These are phyloP conservation scores for Sarcophaga caerulescens DNA, from an alignment of 2,888 invertebrate species.

Conservation along the genomic window DNA sequence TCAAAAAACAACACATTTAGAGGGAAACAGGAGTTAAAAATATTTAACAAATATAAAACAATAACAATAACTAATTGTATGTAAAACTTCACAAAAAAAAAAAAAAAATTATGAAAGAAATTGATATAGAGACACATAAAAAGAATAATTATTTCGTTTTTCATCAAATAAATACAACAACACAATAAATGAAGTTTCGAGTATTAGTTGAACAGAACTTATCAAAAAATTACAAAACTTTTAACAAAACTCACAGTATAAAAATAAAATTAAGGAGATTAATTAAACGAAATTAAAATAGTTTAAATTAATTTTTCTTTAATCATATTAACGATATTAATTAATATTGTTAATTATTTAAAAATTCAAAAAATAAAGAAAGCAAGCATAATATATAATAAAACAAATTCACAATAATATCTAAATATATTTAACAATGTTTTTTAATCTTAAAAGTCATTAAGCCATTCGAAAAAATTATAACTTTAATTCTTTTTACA, in stretches of 20 bases:
- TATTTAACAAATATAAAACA: constrained; percentile 25
- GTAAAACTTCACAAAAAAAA: background rate
- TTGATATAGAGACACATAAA: background rate
- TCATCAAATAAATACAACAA: background rate
- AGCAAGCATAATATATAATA: background rate
- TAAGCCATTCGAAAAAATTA: too few species aligned
- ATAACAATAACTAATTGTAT: background rate
- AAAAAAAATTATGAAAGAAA: constrained; percentile 15
- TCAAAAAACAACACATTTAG: constrained; percentile 57
- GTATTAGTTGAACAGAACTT: background rate
- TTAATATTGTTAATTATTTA: background rate
- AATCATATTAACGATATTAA: background rate
- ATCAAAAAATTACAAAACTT: background rate
- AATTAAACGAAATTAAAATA: background rate
- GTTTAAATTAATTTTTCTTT: background rate
- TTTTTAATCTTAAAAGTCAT: constrained; percentile 24
- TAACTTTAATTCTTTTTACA: too few species aligned
- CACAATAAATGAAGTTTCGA: background rate
- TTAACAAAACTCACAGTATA: background rate
- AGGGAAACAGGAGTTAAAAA: constrained; percentile 28
- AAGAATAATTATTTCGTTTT: background rate
- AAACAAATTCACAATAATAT: background rate
- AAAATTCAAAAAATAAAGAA: background rate
- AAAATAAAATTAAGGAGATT: background rate
- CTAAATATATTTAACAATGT: background rate